Evolutionary conservation across 2,888 invertebrate species (phyloP), one percentile per base, ranked within the genome.

Genomic region (Drosophila cracens): DNA sequence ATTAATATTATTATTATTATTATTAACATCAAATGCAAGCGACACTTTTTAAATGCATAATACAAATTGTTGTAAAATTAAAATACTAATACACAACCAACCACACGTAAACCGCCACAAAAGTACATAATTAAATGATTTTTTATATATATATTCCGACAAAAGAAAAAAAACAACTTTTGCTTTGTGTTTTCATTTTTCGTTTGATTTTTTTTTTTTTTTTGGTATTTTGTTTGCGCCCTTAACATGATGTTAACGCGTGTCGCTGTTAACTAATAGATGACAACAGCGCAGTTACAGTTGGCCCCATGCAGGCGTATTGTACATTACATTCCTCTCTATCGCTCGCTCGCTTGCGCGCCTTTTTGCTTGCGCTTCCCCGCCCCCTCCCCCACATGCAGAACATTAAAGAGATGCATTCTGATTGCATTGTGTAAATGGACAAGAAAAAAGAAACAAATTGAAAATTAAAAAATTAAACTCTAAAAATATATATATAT

Each of bases 121-220:
- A 87, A 71, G 73, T 79, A 71, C 68, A 83, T 67, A 83, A 76
- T 86, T 84, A 83, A 89, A 89, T 54, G 70, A 76, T 86, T 85
- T 77, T 83, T 81, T 81, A 46, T 46, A 46, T 79, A 79, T 82
- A 76, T 75, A 85, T 83, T 88, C 83, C 70, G 83, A 85, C 62
- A 72, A 65, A 81, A 70, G 25, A 60, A 71, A 73, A 74, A 57
- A 56, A 66, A 52, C 52, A 66, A 54, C 54, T 69, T 65, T 75
- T 67, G 65, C 57, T 63, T 87, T 87, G 68, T 74, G 71, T 62
- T 76, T 75, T 78, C 34, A 60, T 74, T 74, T 72, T 46, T n/a
- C 4, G 57, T 71, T 43, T 53, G 33, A 46, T 46, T 52, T 68
- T 25, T 54, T 25, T 25, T 54, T 25, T 64, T 29, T 46, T 57